Base-by-base conservation (phyloP, 2,888 invertebrate genomes). In the Neoascia interrupta region DNA sequence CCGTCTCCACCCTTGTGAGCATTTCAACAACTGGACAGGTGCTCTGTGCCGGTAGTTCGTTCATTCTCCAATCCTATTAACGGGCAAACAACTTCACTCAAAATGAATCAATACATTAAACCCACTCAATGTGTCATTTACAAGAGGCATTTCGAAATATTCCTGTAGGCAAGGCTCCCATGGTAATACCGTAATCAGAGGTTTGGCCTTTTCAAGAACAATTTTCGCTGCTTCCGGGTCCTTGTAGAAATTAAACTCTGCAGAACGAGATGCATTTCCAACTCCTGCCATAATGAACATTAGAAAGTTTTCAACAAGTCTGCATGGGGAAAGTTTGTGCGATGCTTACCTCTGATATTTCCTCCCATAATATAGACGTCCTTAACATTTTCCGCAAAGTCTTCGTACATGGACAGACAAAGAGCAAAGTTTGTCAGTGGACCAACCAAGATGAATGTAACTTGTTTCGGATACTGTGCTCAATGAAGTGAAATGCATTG, bases 361-460 rank as follows among this genome's bases (percentile, higher is more conserved):
- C 96, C 95, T n/a, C 95, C 96, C 90, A 95, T 95, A 1, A 95
- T 90, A 84, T 91, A 93, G 31, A 95, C 88, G 53, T 92, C 92
- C 51, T 92, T 92, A 0, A 95, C 87, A 81, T 92, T 90, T 16
- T 89, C 84, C 1, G 91, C 85, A 84, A 96, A 92, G 2, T 83
- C 81, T 0, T 93, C 91, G 82, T 93, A 93, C 79, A 94, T 84
- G 84, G 92, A 92, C 1, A 93, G 89, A 1, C 94, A 92, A 73
- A 95, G 84, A 0, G 95, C 96, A 41, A 95, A 89, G 84, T 96
- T 96, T 1, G 96, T 96, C 28, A 96, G 86, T 0, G 96, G 92
- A 1, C 93, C 96, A 21, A 95, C 85, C 28, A 93, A 91, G 8
- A 94, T 88, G 15, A 94, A 85, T 0, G 91, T 90, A 16, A 94